Percentiles rank a stretch among this genome's conserved stretches.
phyloP scores from a whole-genome alignment of 2,888 invertebrate genomes.

The Tipula vernalis region DNA sequence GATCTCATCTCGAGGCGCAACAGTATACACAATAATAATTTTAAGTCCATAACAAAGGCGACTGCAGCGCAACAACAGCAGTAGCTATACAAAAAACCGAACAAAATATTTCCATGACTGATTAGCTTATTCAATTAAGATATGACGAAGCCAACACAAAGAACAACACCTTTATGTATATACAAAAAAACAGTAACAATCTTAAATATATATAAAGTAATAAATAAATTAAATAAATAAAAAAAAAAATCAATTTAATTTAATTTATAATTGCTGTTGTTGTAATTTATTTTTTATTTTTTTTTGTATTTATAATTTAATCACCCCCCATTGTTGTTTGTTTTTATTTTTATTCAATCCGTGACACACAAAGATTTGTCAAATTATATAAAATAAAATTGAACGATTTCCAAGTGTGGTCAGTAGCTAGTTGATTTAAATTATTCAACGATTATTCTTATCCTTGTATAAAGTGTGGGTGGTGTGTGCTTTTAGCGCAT shows the following conservation, averaged over 20 bases:
- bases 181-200: neutral
- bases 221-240: neutral
- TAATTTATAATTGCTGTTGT: neutral
- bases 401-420: neutral
- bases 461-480: neutral
- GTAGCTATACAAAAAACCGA: neutral
- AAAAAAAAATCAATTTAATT: neutral
- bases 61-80: neutral
- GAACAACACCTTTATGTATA: neutral
- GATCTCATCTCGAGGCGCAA: neutral
- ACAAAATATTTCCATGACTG: neutral
- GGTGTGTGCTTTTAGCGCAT: neutral
- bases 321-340: neutral
- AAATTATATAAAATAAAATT: neutral
- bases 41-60: neutral
- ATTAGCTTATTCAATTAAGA: conserved; percentile 8
- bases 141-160: neutral
- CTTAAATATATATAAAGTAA: neutral
- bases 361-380: conserved; percentile 7
- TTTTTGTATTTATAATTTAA: neutral
- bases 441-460: neutral
- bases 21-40: neutral
- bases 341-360: neutral
- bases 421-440: neutral
- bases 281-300: neutral